Conservation (phyloP, 2,113 vertebrate genomes). For the human (Homo sapiens) region DNA sequence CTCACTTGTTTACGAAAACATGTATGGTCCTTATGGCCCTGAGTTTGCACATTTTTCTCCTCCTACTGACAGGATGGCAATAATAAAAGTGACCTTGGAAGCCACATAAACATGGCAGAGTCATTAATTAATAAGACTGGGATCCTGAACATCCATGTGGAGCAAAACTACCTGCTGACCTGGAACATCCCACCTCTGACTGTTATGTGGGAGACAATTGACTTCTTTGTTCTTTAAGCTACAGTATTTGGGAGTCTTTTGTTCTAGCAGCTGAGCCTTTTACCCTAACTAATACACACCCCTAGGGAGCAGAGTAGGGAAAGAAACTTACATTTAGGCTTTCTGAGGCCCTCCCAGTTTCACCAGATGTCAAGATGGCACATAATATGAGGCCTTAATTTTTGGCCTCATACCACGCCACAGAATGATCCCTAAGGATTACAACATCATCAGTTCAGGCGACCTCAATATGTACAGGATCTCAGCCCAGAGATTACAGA, state of each 20-base stretch:
- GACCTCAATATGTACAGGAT: neutral
- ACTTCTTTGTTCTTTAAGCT: neutral
- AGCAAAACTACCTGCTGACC: neutral
- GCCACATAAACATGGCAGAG: neutral
- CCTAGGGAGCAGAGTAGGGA: neutral
- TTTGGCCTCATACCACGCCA: neutral
- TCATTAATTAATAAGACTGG: neutral
- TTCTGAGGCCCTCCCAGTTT: neutral
- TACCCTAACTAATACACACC: neutral
- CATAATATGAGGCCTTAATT: neutral
- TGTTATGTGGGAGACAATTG: neutral
- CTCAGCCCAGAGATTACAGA: neutral
- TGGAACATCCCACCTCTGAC: neutral
- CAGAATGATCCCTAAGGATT: neutral
- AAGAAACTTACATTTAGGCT: neutral
- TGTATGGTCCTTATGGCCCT: neutral
- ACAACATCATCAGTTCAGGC: neutral
- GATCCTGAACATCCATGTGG: neutral
- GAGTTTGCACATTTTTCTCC: neutral
- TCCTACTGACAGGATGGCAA: neutral
- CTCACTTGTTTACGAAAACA: neutral
- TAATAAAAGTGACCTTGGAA: neutral
- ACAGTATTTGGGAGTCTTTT: neutral
- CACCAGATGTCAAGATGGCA: neutral
- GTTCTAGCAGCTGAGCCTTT: neutral